Percentiles rank a stretch among this genome's conserved stretches.
Evolutionary conservation across 30 jellyfish, hydroid and myxozoan species (phyloP).

Genomic region (Sanderia malayensis): DNA sequence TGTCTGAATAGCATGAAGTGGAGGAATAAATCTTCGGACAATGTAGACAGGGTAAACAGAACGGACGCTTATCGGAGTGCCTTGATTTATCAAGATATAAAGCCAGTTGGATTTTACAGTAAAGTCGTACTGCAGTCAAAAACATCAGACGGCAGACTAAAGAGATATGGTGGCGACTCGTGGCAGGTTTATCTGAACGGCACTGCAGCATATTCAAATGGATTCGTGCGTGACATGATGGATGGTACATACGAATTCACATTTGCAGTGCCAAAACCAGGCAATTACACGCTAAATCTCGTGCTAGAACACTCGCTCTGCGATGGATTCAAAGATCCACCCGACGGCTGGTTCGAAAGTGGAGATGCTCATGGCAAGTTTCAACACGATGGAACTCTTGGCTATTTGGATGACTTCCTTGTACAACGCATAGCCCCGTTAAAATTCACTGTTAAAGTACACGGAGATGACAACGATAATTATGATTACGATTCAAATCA

Average conservation of each 20-base stretch:
- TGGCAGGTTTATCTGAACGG: conserved; percentile 49
- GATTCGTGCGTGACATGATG: conserved; percentile 28
- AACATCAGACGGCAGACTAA: conserved; percentile 29
- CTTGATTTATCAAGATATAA: conserved; percentile 4
- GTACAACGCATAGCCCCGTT: neutral
- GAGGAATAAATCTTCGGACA: neutral
- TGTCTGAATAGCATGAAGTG: neutral
- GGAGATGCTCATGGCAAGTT: conserved; percentile 51
- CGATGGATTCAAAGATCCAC: conserved; percentile 71
- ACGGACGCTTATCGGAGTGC: neutral
- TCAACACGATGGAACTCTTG: conserved; percentile 33
- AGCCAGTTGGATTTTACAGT: conserved; percentile 8
- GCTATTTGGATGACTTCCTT: conserved; percentile 10
- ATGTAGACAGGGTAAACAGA: neutral
- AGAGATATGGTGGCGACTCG: conserved; percentile 53
- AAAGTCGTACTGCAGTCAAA: conserved; percentile 24
- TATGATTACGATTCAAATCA: neutral
- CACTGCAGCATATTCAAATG: neutral
- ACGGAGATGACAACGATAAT: neutral
- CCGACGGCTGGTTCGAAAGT: conserved; percentile 50
- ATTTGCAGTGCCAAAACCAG: conserved; percentile 21
- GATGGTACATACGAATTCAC: conserved; percentile 50
- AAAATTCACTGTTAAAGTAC: neutral
- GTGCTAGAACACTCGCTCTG: conserved; percentile 27
- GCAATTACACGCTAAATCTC: conserved; percentile 20